phyloP scores from a whole-genome alignment of 2,888 invertebrate genomes.

The Drosophila koepferae region DNA sequence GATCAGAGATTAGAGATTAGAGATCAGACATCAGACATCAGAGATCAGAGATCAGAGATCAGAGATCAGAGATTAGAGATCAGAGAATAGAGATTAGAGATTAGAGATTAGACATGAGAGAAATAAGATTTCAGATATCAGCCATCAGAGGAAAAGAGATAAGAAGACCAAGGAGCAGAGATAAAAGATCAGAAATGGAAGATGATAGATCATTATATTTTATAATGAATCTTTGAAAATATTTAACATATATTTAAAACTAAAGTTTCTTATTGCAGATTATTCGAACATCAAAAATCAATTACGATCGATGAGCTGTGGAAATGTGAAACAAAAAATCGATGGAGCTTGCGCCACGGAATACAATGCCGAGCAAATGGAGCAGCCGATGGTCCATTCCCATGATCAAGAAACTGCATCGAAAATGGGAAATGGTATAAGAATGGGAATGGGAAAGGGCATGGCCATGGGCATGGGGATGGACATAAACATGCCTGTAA shows the following conservation, averaged over 20 bases:
- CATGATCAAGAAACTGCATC: neutral
- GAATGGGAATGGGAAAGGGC: constrained; percentile 1
- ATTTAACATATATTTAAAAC: neutral
- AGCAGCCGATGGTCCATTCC: neutral
- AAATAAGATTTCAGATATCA: neutral
- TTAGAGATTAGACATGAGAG: too few species aligned
- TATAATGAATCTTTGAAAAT: neutral
- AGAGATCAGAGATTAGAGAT: too few species aligned
- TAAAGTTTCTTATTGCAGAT: neutral
- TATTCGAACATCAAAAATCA: too few species aligned
- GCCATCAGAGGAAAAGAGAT: too few species aligned
- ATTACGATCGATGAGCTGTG: neutral
- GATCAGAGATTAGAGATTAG: neutral
- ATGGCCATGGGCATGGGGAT: neutral
- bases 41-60: neutral
- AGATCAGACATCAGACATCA: neutral
- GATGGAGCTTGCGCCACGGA: constrained; percentile 1
- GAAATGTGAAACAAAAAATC: neutral
- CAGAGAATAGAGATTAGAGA: too few species aligned
- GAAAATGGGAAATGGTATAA: neutral
- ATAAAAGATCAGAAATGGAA: neutral
- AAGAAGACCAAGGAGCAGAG: neutral
- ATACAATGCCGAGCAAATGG: constrained; percentile 21
- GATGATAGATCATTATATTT: neutral
- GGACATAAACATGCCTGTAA: neutral